Evolutionary conservation across 2,888 invertebrate genomes (phyloP).

Genomic region (Eulithis prunata): DNA sequence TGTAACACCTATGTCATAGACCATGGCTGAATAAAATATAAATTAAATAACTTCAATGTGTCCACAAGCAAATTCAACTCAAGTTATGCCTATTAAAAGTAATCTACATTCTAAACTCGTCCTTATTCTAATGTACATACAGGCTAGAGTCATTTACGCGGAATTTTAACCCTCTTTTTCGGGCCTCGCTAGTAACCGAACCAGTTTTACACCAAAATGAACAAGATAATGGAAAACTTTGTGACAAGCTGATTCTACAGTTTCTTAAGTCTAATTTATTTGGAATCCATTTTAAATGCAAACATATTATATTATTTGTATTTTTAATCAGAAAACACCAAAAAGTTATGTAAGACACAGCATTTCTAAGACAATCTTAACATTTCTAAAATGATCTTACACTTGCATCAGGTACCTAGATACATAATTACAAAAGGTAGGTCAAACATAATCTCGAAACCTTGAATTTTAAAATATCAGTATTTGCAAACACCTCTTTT

Average conservation of each 20-base stretch:
- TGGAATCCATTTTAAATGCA: not conserved
- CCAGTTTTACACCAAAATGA: conserved; percentile 5
- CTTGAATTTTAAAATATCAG: conserved; percentile 23
- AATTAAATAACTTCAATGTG: not conserved
- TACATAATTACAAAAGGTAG: conserved; percentile 10
- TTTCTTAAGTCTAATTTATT: not conserved
- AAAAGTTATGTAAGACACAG: too few species aligned
- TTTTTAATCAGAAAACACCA: too few species aligned
- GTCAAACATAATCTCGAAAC: conserved; percentile 7
- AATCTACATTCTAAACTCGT: too few species aligned
- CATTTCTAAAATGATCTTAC: too few species aligned
- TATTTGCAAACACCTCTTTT: conserved; percentile 11
- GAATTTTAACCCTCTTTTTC: conserved; percentile 1
- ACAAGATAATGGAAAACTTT: not conserved
- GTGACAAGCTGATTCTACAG: not conserved
- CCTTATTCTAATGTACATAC: not conserved
- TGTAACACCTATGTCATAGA: too few species aligned
- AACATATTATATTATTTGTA: not conserved
- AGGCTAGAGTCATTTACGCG: not conserved
- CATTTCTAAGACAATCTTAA: too few species aligned
- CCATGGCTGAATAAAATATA: not conserved
- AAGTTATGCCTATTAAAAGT: too few species aligned
- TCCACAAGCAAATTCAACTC: too few species aligned
- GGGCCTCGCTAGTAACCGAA: conserved; percentile 22
- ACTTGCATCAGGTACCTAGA: too few species aligned